Evolutionary conservation across 2,113 vertebrate species (phyloP), one percentile per base, ranked within the genome.

Genomic region (Thymallus thymallus): DNA sequence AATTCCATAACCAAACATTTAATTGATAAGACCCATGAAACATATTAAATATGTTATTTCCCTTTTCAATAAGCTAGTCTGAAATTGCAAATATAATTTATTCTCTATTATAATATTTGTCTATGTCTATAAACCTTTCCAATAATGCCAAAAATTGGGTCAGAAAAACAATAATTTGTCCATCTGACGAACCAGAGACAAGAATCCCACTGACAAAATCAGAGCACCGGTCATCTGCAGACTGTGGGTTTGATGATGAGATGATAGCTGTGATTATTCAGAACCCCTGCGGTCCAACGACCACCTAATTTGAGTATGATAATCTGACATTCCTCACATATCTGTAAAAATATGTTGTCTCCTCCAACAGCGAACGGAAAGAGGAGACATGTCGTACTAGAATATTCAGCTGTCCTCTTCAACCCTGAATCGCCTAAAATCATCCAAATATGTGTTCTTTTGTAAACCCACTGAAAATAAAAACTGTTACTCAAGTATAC

Each of bases 201-300:
- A 82, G 26, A 80, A 56, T 68, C 51, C 23, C 69, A 71, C 75
- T 83, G 72, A 88, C 84, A 63, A 72, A 41, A 30, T 18, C 78
- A 73, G 82, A 63, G 46, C 63, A 81, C 45, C 79, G 79, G 82
- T 83, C 79, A 80, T 79, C 62, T 73, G 35, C 16, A 83, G 82
- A 77, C 84, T 83, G 86, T 72, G 84, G 82, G 63, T 41, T 85
- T 10, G 55, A 45, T 23, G 68, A 83, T 76, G 80, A 84, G 79
- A 74, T 75, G 24, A 71, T 9, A 23, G 48, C 72, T 69, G 26
- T 79, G 68, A 82, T 88, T 84, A 88, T 84, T 79, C 74, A 75
- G 62, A 73, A 70, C 35, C 35, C 9, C 35, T 66, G 73, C 74
- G 76, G 56, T 41, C 35, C 35, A 41, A 2, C 71, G 10, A 81